Base-by-base conservation (phyloP, 1,140 invertebrate species). In the Zaprionus ornatus region DNA sequence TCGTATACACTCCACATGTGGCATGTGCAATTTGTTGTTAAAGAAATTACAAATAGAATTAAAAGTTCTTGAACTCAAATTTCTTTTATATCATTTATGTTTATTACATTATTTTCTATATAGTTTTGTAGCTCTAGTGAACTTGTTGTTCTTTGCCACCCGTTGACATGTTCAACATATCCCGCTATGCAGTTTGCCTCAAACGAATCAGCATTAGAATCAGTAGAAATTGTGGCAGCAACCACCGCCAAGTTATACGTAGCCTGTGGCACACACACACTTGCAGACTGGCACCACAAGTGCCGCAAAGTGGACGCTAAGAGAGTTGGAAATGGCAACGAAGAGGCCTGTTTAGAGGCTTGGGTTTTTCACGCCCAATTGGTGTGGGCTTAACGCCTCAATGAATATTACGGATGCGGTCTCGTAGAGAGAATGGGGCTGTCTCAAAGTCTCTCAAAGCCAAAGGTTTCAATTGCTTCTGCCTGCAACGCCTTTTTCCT, bases 281-380 rank as follows among this genome's bases (percentile, higher is more conserved):
- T 19, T 35, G 40, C 45, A 57, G 5, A 40, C 32, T 35, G 17
- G 37, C 48, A 52, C 60, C 82, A 88, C 68, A 84, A 90, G 85
- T 77, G 84, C 84, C 77, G 54, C 82, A 75, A 83, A 87, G 82
- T 82, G 84, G 76, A 60, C 52, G 69, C 55, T 56, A 50, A 73
- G 56, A 27, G 10, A 27, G 10, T 37, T 45, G 37, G 29, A 40
- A 37, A 29, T 37, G 48, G 19, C 15, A 37, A 17, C 9, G 25
- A 29, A 57, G 17, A 55, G 23, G 52, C 52, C 37, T 66, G 56
- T 50, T 66, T 52, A 25, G 12, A 25, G 12, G 6, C 15, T 66
- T 27, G 29, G 29, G 50, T 42, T 82, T 80, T 91, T 92, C 80
- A 91, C 78, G 91, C 91, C 88, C 91, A 91, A 92, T 92, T 91